phyloP scores from a whole-genome alignment of 2,888 invertebrate species.

The Dendrolimus houi region DNA sequence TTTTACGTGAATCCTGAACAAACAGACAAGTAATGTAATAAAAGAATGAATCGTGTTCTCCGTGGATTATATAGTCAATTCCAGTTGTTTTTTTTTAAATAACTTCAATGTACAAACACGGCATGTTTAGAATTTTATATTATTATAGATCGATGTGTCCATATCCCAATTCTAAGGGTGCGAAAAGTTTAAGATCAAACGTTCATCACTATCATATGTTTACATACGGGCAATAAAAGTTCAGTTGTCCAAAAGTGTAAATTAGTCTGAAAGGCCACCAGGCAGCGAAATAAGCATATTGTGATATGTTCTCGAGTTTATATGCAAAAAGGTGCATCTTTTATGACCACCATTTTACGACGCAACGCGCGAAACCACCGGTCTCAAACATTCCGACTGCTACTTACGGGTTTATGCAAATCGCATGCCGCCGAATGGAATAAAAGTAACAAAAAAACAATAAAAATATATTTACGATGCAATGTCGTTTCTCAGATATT shows the following conservation, averaged over 20 bases:
- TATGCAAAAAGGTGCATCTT: conserved; percentile 58
- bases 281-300: neutral
- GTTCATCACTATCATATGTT: neutral
- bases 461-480: conserved; percentile 30
- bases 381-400: conserved; percentile 35
- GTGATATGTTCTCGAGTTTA: conserved; percentile 13
- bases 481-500: conserved; percentile 37
- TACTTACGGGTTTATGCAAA: conserved; percentile 65
- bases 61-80: too few species aligned
- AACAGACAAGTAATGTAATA: too few species aligned
- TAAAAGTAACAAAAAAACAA: conserved; percentile 34
- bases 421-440: conserved; percentile 39
- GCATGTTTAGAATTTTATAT: too few species aligned
- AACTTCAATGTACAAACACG: too few species aligned
- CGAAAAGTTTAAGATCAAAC: too few species aligned
- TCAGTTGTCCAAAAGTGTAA: neutral
- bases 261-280: neutral
- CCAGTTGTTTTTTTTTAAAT: too few species aligned
- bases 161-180: too few species aligned
- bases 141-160: too few species aligned
- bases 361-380: conserved; percentile 30
- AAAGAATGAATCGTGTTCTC: too few species aligned
- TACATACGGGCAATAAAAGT: neutral
- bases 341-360: conserved; percentile 61
- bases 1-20: too few species aligned